These are phyloP conservation scores for Heliconius hermathena DNA, from an alignment of 1,140 invertebrate genomes.

Conservation along the genomic window DNA sequence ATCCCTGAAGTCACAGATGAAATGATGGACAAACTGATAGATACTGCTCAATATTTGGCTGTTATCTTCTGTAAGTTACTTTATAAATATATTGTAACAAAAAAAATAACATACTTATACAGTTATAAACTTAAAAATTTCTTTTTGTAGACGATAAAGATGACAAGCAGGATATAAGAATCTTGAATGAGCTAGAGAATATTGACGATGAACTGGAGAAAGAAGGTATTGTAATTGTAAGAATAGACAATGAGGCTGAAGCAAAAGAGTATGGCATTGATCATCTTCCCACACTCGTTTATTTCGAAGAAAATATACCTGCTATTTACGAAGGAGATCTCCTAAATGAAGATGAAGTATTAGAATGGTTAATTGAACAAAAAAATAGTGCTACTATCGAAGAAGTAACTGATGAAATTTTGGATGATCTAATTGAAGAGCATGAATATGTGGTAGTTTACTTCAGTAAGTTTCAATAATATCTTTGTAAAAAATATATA, in stretches of 20 bases:
- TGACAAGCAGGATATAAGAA: slow-evolving; percentile 93
- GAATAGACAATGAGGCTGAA: slow-evolving; percentile 93
- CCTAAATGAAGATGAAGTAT: slow-evolving; percentile 94
- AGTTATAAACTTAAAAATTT: background rate
- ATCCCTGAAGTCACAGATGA: slow-evolving; percentile 96
- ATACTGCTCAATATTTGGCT: slow-evolving; percentile 89
- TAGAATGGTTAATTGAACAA: slow-evolving; percentile 94
- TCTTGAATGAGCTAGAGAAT: slow-evolving; percentile 94
- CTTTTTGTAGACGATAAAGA: slow-evolving; percentile 90
- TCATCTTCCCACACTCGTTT: slow-evolving; percentile 92
- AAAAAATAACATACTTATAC: background rate
- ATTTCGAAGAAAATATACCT: slow-evolving; percentile 96
- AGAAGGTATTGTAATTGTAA: slow-evolving; percentile 94
- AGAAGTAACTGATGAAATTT: slow-evolving; percentile 96
- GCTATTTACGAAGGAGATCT: slow-evolving; percentile 95
- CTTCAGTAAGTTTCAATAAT: slow-evolving; percentile 86
- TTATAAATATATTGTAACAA: background rate
- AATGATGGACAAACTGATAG: slow-evolving; percentile 96
- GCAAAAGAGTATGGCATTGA: slow-evolving; percentile 96
- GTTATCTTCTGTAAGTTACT: slow-evolving; percentile 91
- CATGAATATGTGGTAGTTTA: slow-evolving; percentile 97
- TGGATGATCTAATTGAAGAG: slow-evolving; percentile 92
- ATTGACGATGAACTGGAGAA: slow-evolving; percentile 96
- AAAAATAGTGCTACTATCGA: slow-evolving; percentile 96
- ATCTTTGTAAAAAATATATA: no score